Evolutionary conservation across 2,797 vertebrate genomes (phyloP), one percentile per base, ranked within the genome.

Genomic region (Pantherophis vulpinus): DNA sequence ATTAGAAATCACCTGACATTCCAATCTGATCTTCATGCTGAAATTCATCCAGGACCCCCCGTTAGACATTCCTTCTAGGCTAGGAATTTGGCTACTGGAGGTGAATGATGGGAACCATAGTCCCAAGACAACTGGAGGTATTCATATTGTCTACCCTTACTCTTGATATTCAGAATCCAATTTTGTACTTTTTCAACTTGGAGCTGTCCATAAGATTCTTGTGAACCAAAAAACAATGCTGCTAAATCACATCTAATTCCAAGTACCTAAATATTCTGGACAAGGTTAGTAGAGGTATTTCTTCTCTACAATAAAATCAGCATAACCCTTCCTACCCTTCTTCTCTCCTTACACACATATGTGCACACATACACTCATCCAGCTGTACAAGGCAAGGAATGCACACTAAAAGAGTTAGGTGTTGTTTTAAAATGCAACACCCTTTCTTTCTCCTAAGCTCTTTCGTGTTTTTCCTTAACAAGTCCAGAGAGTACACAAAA

Each of bases 381-480:
- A 70, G 20, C 54, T 91, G 32, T 70, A 37, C 60, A 88, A 87
- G 10, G 37, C 88, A 87, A 88, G 16, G 13, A 61, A 58, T 27
- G 20, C 37, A 74, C 37, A 51, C 32, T 47, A 11, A 63, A 93
- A 90, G 27, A 90, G 47, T 37, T 90, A 87, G 37, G 18, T 29
- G 66, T 90, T 56, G 6, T 55, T 70, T 93, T 63, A 55, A 86
- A 93, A 60, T 60, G 55, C 79, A 79, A 90, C 88, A 92, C 32
- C 27, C 55, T 92, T 55, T 74, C 59, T 86, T 86, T 56, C 51
- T 51, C 47, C n/a, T 66, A 54, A 87, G 61, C 12, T 61, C 14
- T 86, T 60, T 9, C 32, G 4, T n/a, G 20, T 63, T 86, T 87
- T 42, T 58, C 16, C 3, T 59, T 51, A 60, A 88, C 25, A 79